These are phyloP conservation scores for Stenodera caucasica DNA, from an alignment of 2,888 invertebrate genomes.

Conservation along the genomic window DNA sequence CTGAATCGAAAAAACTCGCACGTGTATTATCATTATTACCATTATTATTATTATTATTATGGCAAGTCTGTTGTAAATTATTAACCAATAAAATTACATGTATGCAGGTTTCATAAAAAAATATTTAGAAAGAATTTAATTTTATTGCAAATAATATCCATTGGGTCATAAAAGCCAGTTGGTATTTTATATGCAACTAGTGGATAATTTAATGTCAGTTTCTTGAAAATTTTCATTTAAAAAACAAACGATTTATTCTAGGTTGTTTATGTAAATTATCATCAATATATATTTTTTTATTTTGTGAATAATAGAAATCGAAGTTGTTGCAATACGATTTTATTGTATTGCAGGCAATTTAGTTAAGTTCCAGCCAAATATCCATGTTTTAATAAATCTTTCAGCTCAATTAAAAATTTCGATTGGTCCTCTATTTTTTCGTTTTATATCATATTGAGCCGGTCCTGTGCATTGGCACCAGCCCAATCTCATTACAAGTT, in stretches of 20 bases:
- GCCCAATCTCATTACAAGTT: too few species aligned
- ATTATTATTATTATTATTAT: neutral
- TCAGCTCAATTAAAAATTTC: too few species aligned
- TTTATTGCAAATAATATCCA: neutral
- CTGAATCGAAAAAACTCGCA: neutral
- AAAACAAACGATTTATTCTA: conserved; percentile 2
- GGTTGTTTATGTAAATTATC: neutral
- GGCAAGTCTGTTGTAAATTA: conserved; percentile 5
- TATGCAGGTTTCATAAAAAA: neutral
- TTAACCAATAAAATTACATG: conserved; percentile 15
- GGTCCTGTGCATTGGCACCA: neutral
- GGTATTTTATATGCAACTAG: conserved; percentile 11
- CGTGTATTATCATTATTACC: neutral
- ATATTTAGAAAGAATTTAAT: conserved; percentile 5
- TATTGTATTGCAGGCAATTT: too few species aligned
- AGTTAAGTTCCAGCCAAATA: too few species aligned
- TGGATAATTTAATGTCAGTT: conserved; percentile 7
- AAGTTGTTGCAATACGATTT: too few species aligned
- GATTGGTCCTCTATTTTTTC: too few species aligned
- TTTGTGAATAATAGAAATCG: neutral
- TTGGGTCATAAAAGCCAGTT: conserved; percentile 5
- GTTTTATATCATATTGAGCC: too few species aligned
- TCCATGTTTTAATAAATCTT: too few species aligned
- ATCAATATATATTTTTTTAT: neutral
- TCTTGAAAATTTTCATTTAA: neutral